A percentile compares a stretch with the other conserved stretches of the same genome.
phyloP scores from a whole-genome alignment of 2,113 vertebrate species.

The Callocephalon fimbriatum region DNA sequence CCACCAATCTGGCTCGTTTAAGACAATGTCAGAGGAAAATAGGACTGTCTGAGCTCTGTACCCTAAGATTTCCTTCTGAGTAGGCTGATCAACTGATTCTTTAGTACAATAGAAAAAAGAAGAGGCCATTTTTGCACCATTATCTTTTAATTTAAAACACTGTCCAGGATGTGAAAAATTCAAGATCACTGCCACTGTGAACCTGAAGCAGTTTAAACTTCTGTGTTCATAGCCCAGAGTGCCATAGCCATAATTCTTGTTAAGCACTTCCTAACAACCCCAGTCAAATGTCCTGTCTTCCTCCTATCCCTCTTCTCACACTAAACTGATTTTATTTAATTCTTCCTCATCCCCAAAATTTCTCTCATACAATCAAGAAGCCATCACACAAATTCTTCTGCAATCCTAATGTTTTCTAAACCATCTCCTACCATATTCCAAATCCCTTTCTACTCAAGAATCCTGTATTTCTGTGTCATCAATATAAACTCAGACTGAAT shows the following conservation, averaged over 20 bases:
- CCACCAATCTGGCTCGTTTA: not conserved
- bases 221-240: not conserved
- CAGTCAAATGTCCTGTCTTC: not conserved
- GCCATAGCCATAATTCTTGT: not conserved
- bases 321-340: not conserved
- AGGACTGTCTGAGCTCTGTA: not conserved
- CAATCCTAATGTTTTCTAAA: not conserved
- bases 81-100: not conserved
- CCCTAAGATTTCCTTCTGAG: not conserved
- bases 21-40: not conserved
- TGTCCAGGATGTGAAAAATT: not conserved
- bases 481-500: not conserved
- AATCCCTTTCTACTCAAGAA: not conserved
- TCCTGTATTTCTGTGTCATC: fast-evolving
- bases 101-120: not conserved
- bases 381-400: not conserved
- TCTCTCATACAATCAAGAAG: not conserved
- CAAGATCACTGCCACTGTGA: not conserved
- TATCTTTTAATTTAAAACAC: not conserved
- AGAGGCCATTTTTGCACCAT: not conserved
- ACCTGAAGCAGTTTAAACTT: not conserved
- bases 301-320: not conserved
- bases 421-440: not conserved
- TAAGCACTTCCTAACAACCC: not conserved
- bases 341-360: not conserved